phyloP scores from a whole-genome alignment of 2,113 vertebrate genomes.

The Cercopithecus mona region DNA sequence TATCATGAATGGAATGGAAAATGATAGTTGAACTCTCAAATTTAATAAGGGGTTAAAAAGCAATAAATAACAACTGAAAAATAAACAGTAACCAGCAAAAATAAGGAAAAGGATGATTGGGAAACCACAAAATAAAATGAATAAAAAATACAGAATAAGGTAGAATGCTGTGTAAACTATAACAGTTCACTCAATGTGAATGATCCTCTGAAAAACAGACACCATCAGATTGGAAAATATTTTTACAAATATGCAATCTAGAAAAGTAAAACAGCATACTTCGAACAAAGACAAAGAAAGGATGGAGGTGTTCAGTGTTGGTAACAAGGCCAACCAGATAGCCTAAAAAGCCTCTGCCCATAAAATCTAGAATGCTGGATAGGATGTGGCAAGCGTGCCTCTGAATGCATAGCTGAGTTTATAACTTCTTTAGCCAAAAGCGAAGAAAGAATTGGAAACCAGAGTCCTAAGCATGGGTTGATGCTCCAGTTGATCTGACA shows the following conservation, averaged over 20 bases:
- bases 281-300: neutral
- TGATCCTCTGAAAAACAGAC: neutral
- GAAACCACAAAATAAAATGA: neutral
- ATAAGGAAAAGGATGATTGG: neutral
- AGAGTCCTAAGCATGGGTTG: neutral
- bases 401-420: neutral
- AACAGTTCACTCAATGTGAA: neutral
- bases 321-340: neutral
- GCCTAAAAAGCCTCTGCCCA: neutral
- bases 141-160: neutral
- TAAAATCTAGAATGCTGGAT: neutral
- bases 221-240: neutral
- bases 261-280: neutral
- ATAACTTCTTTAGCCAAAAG: neutral
- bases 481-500: neutral
- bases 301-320: neutral
- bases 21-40: neutral
- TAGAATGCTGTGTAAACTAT: neutral
- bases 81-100: constrained; percentile 10
- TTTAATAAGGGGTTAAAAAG: neutral
- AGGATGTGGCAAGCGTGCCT: neutral
- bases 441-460: neutral
- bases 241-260: neutral
- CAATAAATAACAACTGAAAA: neutral
- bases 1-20: neutral